Evolutionary conservation across 1,140 invertebrate genomes (phyloP).

Genomic region (Heliconius nattereri): DNA sequence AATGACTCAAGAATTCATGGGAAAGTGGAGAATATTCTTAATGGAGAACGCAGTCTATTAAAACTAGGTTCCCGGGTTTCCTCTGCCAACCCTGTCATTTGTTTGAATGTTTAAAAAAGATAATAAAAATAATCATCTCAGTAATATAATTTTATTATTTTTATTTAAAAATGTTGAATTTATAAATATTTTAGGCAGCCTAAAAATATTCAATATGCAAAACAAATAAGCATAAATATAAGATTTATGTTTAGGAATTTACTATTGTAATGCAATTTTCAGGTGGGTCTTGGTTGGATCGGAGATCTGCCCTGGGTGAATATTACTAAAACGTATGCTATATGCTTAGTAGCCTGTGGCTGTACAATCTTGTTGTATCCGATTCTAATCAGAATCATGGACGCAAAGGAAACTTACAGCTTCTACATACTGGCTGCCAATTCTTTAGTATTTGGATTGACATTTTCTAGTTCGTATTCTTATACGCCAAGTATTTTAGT

Average conservation of each 20-base stretch:
- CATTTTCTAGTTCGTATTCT: conserved; percentile 93
- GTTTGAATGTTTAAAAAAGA: too few species aligned
- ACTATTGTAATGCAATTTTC: conserved; percentile 41
- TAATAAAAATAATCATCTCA: too few species aligned
- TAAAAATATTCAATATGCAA: too few species aligned
- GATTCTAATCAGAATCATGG: conserved; percentile 69
- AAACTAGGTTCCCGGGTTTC: too few species aligned
- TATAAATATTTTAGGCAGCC: too few species aligned
- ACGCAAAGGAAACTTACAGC: conserved; percentile 79
- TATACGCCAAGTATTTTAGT: conserved; percentile 94
- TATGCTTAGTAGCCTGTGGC: conserved; percentile 89
- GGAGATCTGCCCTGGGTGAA: conserved; percentile 94
- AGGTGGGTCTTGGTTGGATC: conserved; percentile 93
- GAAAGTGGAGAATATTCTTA: too few species aligned
- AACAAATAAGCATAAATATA: not conserved
- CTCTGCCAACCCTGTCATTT: too few species aligned
- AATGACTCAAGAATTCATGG: too few species aligned
- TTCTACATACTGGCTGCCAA: conserved; percentile 83
- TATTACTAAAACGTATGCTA: conserved; percentile 89
- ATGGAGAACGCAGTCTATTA: too few species aligned
- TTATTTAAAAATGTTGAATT: too few species aligned
- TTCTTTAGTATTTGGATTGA: conserved; percentile 88
- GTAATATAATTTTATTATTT: too few species aligned
- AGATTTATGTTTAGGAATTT: not conserved
- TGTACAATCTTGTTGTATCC: conserved; percentile 87